A percentile compares a stretch with the other conserved stretches of the same genome.
Conservation (phyloP, 2,888 invertebrate species). For the Eumacrocentrus americanus region DNA sequence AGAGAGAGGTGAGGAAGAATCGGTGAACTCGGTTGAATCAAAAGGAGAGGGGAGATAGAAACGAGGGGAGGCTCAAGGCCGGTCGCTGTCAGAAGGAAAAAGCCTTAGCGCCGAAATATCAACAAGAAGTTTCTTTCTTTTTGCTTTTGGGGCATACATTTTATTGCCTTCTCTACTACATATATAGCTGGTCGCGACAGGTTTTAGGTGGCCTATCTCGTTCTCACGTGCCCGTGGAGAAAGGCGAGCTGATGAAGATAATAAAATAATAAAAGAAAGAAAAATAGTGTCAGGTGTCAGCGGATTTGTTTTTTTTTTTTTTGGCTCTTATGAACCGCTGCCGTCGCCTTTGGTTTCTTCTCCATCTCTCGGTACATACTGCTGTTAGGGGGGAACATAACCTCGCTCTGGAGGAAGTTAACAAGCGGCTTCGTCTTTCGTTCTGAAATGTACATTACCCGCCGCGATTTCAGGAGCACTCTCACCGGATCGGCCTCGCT, state of each 20-base stretch:
- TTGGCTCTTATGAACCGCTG: background rate
- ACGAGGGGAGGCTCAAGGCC: slow-evolving; percentile 44
- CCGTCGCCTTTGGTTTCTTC: background rate
- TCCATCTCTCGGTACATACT: background rate
- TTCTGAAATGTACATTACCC: slow-evolving; percentile 24
- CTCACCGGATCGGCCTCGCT: slow-evolving; percentile 40
- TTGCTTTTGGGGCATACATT: slow-evolving; percentile 14
- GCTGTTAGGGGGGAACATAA: slow-evolving; percentile 1
- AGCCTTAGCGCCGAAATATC: slow-evolving; percentile 37
- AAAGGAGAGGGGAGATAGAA: slow-evolving; percentile 27
- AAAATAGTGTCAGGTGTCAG: slow-evolving; percentile 7
- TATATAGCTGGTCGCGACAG: slow-evolving; percentile 6
- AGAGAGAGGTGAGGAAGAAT: slow-evolving; percentile 29
- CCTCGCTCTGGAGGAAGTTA: slow-evolving; percentile 4
- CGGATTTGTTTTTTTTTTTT: no score
- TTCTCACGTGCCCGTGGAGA: slow-evolving; percentile 14
- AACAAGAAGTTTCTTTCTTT: slow-evolving; percentile 28
- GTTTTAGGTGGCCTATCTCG: slow-evolving; percentile 1
- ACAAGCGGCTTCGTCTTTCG: background rate
- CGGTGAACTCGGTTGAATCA: slow-evolving; percentile 23
- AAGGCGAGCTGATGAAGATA: background rate
- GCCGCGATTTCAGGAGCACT: slow-evolving; percentile 37
- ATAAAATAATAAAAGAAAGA: background rate
- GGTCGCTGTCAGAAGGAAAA: slow-evolving; percentile 39
- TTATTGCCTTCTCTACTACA: slow-evolving; percentile 5